Evolutionary conservation across 2,797 vertebrate genomes (phyloP).

Genomic region (Schizopygopsis pylzovi): DNA sequence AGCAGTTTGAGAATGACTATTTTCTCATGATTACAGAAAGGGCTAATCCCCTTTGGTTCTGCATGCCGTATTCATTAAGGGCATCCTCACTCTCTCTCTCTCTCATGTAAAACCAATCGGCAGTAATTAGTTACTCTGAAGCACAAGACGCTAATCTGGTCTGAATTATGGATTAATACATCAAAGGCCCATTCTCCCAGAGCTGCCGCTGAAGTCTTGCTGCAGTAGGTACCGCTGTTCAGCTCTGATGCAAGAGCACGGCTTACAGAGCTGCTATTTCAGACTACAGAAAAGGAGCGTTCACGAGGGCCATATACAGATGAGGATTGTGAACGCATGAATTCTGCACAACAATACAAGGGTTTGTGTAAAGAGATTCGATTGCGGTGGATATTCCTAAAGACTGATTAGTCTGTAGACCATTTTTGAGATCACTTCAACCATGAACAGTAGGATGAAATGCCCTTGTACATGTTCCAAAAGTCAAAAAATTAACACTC

Average conservation of each 20-base stretch:
- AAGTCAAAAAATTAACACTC: background rate
- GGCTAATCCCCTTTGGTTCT: slow-evolving; percentile 54
- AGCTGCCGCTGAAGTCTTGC: slow-evolving; percentile 45
- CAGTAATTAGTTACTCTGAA: slow-evolving; percentile 58
- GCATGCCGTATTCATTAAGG: slow-evolving; percentile 31
- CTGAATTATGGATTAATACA: slow-evolving; percentile 61
- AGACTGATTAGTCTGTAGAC: background rate
- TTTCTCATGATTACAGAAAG: slow-evolving; percentile 53
- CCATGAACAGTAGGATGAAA: background rate
- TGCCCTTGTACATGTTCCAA: background rate
- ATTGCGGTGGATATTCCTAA: slow-evolving; percentile 8
- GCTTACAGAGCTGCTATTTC: slow-evolving; percentile 21
- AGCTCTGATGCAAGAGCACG: slow-evolving; percentile 34
- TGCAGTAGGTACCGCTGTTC: slow-evolving; percentile 18
- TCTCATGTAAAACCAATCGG: slow-evolving; percentile 55
- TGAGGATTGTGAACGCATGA: slow-evolving; percentile 22
- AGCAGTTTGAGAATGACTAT: slow-evolving; percentile 40
- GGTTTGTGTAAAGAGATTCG: background rate
- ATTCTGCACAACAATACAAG: slow-evolving; percentile 17
- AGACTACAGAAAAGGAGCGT: slow-evolving; percentile 6
- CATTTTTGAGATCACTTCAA: background rate
- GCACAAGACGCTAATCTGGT: slow-evolving; percentile 55
- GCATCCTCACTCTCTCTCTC: slow-evolving; percentile 43
- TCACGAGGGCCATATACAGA: slow-evolving; percentile 21
- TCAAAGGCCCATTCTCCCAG: slow-evolving; percentile 52